phyloP scores from a whole-genome alignment of 2,797 vertebrate genomes.

The Notoglanidium macrostoma region DNA sequence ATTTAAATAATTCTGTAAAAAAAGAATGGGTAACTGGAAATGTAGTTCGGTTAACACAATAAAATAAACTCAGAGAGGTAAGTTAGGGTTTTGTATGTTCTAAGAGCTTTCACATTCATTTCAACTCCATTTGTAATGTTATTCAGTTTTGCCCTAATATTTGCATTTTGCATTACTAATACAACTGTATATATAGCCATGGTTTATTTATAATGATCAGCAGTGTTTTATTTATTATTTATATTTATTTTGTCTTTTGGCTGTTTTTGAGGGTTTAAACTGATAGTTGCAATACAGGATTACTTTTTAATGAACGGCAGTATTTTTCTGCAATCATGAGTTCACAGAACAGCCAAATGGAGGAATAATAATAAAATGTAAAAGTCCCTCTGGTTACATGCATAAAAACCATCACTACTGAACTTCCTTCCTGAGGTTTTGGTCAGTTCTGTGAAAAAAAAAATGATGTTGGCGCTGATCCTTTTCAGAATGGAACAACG shows the following conservation, averaged over 20 bases:
- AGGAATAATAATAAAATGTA: conserved; percentile 48
- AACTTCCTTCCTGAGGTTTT: conserved; percentile 66
- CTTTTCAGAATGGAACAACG: background rate
- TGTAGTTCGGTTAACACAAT: background rate
- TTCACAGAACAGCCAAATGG: conserved; percentile 61
- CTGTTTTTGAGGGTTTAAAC: background rate
- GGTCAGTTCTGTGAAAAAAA: conserved; percentile 42
- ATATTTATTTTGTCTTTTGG: background rate
- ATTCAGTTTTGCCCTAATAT: background rate
- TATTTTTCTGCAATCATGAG: conserved; percentile 16
- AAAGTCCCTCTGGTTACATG: conserved; percentile 61
- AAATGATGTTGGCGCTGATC: background rate
- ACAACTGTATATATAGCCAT: too few species aligned
- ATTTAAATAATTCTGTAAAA: background rate
- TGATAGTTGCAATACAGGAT: background rate
- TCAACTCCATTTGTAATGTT: background rate
- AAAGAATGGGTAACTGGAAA: background rate
- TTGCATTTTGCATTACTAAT: background rate
- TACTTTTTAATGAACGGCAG: background rate
- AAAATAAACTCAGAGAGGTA: background rate
- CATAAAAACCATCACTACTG: conserved; percentile 55
- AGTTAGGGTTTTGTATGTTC: background rate
- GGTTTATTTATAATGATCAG: background rate
- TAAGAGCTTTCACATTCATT: background rate
- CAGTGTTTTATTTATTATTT: background rate